Percentiles rank a stretch among this genome's conserved stretches.
Evolutionary conservation across 2,113 vertebrate species (phyloP).

Genomic region (Misgurnus anguillicaudatus): DNA sequence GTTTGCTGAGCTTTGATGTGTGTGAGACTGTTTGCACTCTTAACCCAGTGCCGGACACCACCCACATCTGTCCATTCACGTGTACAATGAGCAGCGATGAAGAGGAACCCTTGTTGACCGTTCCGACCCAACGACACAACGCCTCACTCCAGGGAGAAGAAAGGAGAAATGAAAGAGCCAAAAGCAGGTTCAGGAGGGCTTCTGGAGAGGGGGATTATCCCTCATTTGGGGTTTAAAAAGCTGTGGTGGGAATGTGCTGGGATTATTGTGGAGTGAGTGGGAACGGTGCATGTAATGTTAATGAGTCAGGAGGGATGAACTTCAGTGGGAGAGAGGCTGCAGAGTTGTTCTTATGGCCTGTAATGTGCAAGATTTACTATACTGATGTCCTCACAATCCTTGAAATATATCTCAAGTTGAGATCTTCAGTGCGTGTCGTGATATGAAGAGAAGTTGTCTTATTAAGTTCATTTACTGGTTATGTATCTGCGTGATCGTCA

Average conservation of each 20-base stretch:
- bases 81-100: conserved; percentile 82
- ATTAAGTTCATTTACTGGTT: no score
- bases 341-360: not conserved
- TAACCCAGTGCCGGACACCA: conserved; percentile 57
- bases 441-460: no score
- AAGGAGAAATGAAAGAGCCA: conserved; percentile 40
- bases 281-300: conserved; percentile 15
- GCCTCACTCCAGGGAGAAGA: conserved; percentile 64
- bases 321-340: not conserved
- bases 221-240: conserved; percentile 30
- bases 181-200: conserved; percentile 52
- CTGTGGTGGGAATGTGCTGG: conserved; percentile 44
- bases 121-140: conserved; percentile 74
- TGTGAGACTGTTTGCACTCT: conserved; percentile 49
- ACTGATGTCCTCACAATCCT: no score
- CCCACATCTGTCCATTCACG: conserved; percentile 60
- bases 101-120: conserved; percentile 87
- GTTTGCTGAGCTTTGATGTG: conserved; percentile 86
- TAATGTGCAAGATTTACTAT: no score
- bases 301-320: not conserved
- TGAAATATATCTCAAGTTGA: no score
- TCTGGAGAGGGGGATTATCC: conserved; percentile 63
- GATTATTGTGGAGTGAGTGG: conserved; percentile 38
- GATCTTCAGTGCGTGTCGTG: no score
- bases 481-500: no score